A percentile compares a stretch with the other conserved stretches of the same genome.
These are phyloP conservation scores for Alcis repandata DNA, from an alignment of 2,888 invertebrate genomes.

Conservation along the genomic window DNA sequence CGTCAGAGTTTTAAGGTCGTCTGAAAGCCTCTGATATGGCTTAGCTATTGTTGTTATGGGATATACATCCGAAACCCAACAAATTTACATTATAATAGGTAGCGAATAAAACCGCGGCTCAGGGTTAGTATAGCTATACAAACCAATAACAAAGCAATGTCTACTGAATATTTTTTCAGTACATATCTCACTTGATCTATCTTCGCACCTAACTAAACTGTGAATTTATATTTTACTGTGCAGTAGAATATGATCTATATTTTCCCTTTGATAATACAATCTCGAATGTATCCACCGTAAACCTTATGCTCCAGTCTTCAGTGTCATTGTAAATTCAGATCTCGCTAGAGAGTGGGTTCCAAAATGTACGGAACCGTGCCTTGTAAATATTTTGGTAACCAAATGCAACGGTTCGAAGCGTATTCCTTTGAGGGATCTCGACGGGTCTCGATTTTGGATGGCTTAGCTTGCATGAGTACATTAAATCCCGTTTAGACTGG, in stretches of 20 bases:
- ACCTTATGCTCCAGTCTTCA: slow-evolving; percentile 9
- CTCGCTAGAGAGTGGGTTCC: slow-evolving; percentile 27
- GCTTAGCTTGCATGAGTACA: slow-evolving; percentile 24
- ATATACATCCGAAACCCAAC: too few species aligned
- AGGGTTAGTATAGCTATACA: too few species aligned
- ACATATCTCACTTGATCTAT: too few species aligned
- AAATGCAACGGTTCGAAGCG: slow-evolving; percentile 38
- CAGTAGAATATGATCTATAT: not conserved
- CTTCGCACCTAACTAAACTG: too few species aligned
- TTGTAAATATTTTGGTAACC: slow-evolving; percentile 39
- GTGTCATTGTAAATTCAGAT: slow-evolving; percentile 25
- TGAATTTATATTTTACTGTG: too few species aligned
- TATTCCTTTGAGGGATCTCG: slow-evolving; percentile 33
- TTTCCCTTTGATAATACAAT: not conserved
- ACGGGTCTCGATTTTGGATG: slow-evolving; percentile 23
- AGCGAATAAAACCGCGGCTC: too few species aligned
- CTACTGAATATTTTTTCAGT: too few species aligned
- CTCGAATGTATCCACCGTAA: slow-evolving; percentile 5
- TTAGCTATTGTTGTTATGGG: too few species aligned
- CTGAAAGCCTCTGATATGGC: too few species aligned
- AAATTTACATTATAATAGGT: too few species aligned
- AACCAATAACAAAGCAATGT: too few species aligned
- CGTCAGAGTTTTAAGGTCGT: too few species aligned
- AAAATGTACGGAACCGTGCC: slow-evolving; percentile 33
- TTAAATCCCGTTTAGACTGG: slow-evolving; percentile 11